Base-by-base conservation (phyloP, 2,888 invertebrate genomes). In the Aethes cnicana region DNA sequence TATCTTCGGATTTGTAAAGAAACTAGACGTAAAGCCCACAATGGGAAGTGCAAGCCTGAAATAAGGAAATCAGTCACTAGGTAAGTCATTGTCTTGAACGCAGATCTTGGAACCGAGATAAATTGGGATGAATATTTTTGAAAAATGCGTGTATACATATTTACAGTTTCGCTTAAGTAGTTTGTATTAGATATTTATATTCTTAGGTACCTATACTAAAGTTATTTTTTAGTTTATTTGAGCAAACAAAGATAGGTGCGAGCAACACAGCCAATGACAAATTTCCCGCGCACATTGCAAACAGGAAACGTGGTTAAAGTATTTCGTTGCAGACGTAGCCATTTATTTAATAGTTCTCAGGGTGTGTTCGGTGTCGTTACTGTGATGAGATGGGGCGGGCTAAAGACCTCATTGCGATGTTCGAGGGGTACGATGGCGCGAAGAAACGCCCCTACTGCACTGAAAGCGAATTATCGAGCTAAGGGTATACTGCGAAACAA, bases 1-100 rank as follows among this genome's bases (percentile, higher is more conserved):
- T 79, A 77, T 76, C 77, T 75, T 63, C 66, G 74, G 77, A 81
- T 81, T 81, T 78, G 72, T 74, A 69, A 72, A 66, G 64, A 73
- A 77, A 77, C 73, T 74, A 76, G 74, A 78, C 75, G 68, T 71
- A 78, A 76, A 79, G 72, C 77, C 66, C 60, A 64, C 64, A 73
- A 73, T 71, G 74, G 65, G 69, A 69, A 63, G 56, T 44, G 54
- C 56, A 44, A 54, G 49, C 53, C 57, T 53, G 50, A 59, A 59
- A 58, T 61, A 58, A 55, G 50, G 57, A 57, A 59, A 55, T 58
- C 47, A 39, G 55, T n/a, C n/a, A n/a, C n/a, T n/a, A n/a, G n/a
- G n/a, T n/a, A n/a, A n/a, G n/a, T n/a, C n/a, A n/a, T n/a, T n/a
- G n/a, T n/a, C n/a, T n/a, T n/a, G n/a, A n/a, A n/a, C n/a, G n/a